These are phyloP conservation scores for Amaurobius ferox DNA, from an alignment of 2,888 invertebrate genomes.

Conservation along the genomic window DNA sequence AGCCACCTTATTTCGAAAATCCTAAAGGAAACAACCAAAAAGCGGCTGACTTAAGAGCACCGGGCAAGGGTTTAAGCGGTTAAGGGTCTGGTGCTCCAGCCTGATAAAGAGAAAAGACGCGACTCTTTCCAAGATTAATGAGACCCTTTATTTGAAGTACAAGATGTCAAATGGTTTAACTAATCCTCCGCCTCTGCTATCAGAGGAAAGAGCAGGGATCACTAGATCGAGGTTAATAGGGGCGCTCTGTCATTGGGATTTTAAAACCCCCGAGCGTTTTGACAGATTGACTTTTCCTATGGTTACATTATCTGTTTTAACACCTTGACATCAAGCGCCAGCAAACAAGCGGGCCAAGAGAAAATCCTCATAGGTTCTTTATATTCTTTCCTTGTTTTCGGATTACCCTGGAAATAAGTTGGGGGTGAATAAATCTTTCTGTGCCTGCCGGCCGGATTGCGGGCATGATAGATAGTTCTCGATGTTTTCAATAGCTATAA, in stretches of 20 bases:
- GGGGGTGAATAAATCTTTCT: slow-evolving; percentile 47
- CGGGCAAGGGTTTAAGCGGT: slow-evolving; percentile 33
- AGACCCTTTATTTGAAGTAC: slow-evolving; percentile 70
- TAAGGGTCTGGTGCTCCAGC: slow-evolving; percentile 53
- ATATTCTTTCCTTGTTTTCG: slow-evolving; percentile 65
- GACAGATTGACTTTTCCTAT: slow-evolving; percentile 66
- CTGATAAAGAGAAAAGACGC: slow-evolving; percentile 69
- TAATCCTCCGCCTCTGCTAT: slow-evolving; percentile 51
- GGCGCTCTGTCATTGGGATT: slow-evolving; percentile 70
- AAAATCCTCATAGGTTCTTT: slow-evolving; percentile 62
- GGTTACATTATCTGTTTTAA: slow-evolving; percentile 71
- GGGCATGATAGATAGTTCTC: slow-evolving; percentile 62
- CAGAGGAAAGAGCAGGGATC: slow-evolving; percentile 37
- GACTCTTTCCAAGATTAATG: slow-evolving; percentile 60
- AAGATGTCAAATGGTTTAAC: slow-evolving; percentile 69
- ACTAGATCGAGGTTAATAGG: slow-evolving; percentile 61
- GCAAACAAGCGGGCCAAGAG: slow-evolving; percentile 35
- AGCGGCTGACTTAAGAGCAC: not conserved
- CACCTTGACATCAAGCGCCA: slow-evolving; percentile 59
- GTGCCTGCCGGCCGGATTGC: slow-evolving; percentile 27
- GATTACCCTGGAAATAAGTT: slow-evolving; percentile 65
- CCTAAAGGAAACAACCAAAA: slow-evolving; percentile 20
- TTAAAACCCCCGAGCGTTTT: slow-evolving; percentile 58
- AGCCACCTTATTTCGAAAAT: not conserved
- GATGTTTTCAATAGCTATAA: slow-evolving; percentile 60